Evolutionary conservation across 2,113 vertebrate species (phyloP), one percentile per base, ranked within the genome.

Genomic region (Petroica traversi): DNA sequence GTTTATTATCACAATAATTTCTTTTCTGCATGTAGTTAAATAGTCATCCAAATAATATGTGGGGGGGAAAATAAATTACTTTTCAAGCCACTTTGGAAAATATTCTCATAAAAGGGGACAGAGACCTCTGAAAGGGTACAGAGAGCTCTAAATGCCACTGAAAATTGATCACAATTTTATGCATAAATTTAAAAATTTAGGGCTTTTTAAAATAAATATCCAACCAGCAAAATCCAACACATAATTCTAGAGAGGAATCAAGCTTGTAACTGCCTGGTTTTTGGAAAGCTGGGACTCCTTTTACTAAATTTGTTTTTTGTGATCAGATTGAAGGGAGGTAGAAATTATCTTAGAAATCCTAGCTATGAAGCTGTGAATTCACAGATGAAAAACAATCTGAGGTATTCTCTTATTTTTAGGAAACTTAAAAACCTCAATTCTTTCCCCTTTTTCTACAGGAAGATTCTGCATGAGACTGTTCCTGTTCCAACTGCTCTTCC

Each of bases 251-350:
- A 72, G 22, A 84, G n/a, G 8, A 68, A 51, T 38, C n/a, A 38
- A 33, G 8, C 5, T 59, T 72, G 26, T 49, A 6, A 59, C 6
- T 63, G 51, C 7, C 3, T 12, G 23, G 0, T 11, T 68, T 79
- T 63, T 31, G 80, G 45, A 31, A 76, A 58, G 4, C 5, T 54
- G 11, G 0, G 1, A 29, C 28, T 41, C 82, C 4, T 62, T 59
- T 26, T 18, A 38, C 33, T 40, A 31, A n/a, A 66, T 33, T 36
- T 45, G 16, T 6, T 31, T 90, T 67, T 54, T 81, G 5, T 3
- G 0, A 12, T 54, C 4, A 8, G 7, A 36, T 43, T 59, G 24
- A 61, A 12, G 1, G 4, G 2, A 41, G 1, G 2, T 38, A 33
- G 15, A 29, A 46, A 52, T 43, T 52, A 57, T 66, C n/a, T 81